Evolutionary conservation across 2,888 invertebrate genomes (phyloP).

Genomic region (Chymomyza fuscimana): DNA sequence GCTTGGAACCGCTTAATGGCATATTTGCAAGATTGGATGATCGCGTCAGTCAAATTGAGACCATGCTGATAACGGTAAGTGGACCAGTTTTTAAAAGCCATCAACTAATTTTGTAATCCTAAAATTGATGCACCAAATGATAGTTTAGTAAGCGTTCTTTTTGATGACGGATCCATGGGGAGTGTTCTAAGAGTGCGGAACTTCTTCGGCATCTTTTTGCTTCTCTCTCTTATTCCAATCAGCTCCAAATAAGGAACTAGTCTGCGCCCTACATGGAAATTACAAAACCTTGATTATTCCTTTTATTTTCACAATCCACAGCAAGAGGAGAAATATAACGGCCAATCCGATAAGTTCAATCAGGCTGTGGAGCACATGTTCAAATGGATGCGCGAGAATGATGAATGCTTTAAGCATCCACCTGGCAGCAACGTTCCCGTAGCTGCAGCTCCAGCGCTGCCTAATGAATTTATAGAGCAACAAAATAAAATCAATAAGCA

Average conservation of each 20-base stretch:
- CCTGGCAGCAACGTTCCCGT: constrained; percentile 41
- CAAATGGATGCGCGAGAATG: constrained; percentile 78
- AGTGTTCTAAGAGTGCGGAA: no score
- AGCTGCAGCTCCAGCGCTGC: constrained; percentile 35
- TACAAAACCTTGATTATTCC: neutral
- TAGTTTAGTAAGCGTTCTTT: no score
- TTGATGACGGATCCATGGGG: no score
- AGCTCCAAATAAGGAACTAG: no score
- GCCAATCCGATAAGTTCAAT: constrained; percentile 76
- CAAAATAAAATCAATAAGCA: constrained; percentile 70
- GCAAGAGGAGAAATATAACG: constrained; percentile 79
- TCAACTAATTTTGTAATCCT: no score
- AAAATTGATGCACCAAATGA: no score
- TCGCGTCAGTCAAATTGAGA: constrained; percentile 87
- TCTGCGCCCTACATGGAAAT: neutral
- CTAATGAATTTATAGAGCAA: constrained; percentile 64
- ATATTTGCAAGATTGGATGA: constrained; percentile 87
- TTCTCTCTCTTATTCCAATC: no score
- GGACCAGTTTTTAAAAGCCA: neutral
- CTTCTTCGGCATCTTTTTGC: no score
- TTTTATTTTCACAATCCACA: constrained; percentile 31
- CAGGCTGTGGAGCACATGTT: constrained; percentile 77
- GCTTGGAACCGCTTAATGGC: constrained; percentile 85
- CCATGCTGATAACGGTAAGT: constrained; percentile 85
- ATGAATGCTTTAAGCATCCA: constrained; percentile 77